phyloP scores from a whole-genome alignment of 2,888 invertebrate species.

The Cryptocheilus praepositus region DNA sequence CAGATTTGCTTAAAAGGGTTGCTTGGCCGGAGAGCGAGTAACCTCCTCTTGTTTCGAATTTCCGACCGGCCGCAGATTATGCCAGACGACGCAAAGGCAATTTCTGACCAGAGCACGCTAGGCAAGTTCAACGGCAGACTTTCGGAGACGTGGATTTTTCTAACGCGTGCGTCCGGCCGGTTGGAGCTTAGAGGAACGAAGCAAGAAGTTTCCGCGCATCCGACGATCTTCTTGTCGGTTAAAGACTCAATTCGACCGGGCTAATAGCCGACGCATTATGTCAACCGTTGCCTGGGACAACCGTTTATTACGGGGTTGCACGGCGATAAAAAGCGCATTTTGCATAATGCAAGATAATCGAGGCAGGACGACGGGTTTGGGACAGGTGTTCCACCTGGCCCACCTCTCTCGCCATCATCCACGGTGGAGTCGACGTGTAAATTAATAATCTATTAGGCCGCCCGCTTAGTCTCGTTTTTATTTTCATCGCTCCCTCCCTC shows the following conservation, averaged over 20 bases:
- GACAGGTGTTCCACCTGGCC: conserved; percentile 64
- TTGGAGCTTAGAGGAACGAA: conserved; percentile 4
- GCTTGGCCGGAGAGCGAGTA: too few relatives aligned
- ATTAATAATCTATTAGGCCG: conserved; percentile 71
- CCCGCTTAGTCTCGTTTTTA: not conserved
- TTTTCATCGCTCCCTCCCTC: not conserved
- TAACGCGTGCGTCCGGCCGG: too few relatives aligned
- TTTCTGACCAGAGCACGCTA: too few relatives aligned
- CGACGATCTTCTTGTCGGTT: too few relatives aligned
- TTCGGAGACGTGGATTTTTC: too few relatives aligned
- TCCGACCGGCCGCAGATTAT: too few relatives aligned
- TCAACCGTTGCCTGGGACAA: conserved; percentile 71
- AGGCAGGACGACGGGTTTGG: conserved; percentile 67
- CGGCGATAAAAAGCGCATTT: conserved; percentile 62
- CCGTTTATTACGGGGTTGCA: conserved; percentile 68
- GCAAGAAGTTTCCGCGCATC: not conserved
- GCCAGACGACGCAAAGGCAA: too few relatives aligned
- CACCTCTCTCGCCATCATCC: conserved; percentile 48
- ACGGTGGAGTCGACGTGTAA: conserved; percentile 62
- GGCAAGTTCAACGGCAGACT: too few relatives aligned
- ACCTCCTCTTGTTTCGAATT: too few relatives aligned
- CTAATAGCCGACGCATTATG: conserved; percentile 72
- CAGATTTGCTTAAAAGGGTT: too few relatives aligned
- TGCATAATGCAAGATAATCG: conserved; percentile 73
- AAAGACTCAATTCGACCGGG: conserved; percentile 62